Evolutionary conservation across 2,888 invertebrate genomes (phyloP).

Genomic region (Pristionchus fissidentatus): DNA sequence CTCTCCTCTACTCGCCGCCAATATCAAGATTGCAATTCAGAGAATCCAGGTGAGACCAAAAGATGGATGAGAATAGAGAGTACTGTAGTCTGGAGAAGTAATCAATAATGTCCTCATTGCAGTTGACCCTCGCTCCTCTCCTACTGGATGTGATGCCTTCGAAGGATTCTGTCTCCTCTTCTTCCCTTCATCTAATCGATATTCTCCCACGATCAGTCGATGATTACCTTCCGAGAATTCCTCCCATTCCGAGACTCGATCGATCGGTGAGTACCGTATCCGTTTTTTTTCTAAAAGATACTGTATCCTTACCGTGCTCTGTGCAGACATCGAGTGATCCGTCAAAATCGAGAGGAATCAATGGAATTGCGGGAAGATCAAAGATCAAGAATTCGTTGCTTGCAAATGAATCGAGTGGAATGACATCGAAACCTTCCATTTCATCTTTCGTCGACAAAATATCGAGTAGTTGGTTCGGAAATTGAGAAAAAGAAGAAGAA

Average conservation of each 20-base stretch:
- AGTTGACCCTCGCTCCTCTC: slow-evolving; percentile 44
- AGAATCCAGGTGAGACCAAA: slow-evolving; percentile 55
- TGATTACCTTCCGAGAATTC: slow-evolving; percentile 38
- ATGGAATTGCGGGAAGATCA: background rate
- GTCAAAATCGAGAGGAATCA: background rate
- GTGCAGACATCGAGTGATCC: background rate
- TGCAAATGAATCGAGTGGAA: background rate
- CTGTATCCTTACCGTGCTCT: background rate
- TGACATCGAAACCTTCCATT: slow-evolving; percentile 52
- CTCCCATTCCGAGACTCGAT: slow-evolving; percentile 44
- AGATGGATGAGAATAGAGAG: background rate
- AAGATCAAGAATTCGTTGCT: slow-evolving; percentile 16
- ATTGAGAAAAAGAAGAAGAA: background rate
- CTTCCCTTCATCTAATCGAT: slow-evolving; percentile 29
- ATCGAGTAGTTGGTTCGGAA: slow-evolving; percentile 61
- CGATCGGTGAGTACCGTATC: background rate
- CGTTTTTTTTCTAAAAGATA: background rate
- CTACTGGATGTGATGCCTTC: slow-evolving; percentile 29
- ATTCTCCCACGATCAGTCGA: slow-evolving; percentile 26
- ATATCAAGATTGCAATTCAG: slow-evolving; percentile 57
- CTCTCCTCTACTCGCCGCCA: slow-evolving; percentile 57
- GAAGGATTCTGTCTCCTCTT: background rate
- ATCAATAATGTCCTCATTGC: background rate
- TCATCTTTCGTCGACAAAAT: slow-evolving; percentile 62
- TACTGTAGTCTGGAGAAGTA: background rate